Base-by-base conservation (phyloP, 2,113 vertebrate genomes). In the Scopus umbretta region DNA sequence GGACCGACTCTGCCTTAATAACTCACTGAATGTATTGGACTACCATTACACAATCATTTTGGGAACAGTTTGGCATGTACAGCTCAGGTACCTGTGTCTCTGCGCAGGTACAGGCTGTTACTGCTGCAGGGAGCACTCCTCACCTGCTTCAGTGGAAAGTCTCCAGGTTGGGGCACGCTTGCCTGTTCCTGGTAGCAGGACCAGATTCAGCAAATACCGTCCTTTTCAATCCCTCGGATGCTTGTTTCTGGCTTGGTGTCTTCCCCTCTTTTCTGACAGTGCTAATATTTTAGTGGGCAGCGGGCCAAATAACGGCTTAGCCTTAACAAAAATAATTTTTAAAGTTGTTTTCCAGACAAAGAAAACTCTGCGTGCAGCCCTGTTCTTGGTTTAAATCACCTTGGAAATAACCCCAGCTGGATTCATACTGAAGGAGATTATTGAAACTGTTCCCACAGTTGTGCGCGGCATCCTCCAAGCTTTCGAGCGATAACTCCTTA, bases 81-180 rank as follows among this genome's bases (percentile, higher is more conserved):
- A 15, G 36, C 17, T n/a, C 20, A n/a, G n/a, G n/a, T n/a, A n/a
- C n/a, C n/a, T n/a, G n/a, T n/a, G 7, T 34, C 63, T 25, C 12
- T 0, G 6, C 40, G 5, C 23, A 8, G 58, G 43, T 25, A 45
- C 56, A 52, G 59, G 30, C 38, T 65, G 71, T 78, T 13, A 16
- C 45, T 40, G 58, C 50, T n/a, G 45, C 45, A 2, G 52, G 16
- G 36, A 45, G 13, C 22, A 6, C 50, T 21, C 32, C 59, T 67
- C 1, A 0, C 22, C 53, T 11, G 22, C 26, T 6, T 6, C 3
- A 13, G 36, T 4, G 36, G 53, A 29, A 56, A 25, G 6, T 26
- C 22, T 67, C 36, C 6, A 17, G n/a, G 7, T 1, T 30, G 34
- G 52, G 45, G 30, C 4, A 19, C 2, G 1, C n/a, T 45, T 2